phyloP scores from a whole-genome alignment of 1,140 invertebrate genomes.

The Hestina assimilis region DNA sequence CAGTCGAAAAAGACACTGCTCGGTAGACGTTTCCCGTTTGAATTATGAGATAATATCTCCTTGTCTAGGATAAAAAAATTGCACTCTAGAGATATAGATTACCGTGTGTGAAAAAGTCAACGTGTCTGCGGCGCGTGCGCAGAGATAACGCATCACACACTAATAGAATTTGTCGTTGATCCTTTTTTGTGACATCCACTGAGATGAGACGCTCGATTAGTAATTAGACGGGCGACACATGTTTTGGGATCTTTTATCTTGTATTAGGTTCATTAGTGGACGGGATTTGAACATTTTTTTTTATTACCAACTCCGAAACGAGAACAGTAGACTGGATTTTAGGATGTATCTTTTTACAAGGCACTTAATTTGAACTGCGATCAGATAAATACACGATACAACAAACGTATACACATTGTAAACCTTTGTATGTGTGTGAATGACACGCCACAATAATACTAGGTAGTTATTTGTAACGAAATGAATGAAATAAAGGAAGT shows the following conservation, averaged over 20 bases:
- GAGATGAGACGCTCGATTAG: constrained; percentile 70
- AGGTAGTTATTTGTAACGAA: not conserved
- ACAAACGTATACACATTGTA: not conserved
- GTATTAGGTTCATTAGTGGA: constrained; percentile 57
- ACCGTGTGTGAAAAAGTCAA: constrained; percentile 1
- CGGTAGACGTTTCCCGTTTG: no score
- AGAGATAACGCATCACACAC: constrained; percentile 49
- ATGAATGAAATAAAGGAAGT: constrained; percentile 51
- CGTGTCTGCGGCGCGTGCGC: constrained; percentile 51
- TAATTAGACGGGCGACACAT: constrained; percentile 74
- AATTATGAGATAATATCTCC: not conserved
- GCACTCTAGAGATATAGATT: not conserved
- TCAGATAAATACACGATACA: not conserved
- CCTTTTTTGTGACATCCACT: constrained; percentile 57
- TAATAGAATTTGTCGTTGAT: constrained; percentile 68
- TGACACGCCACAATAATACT: constrained; percentile 7
- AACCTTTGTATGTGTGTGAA: not conserved
- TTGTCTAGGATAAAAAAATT: not conserved
- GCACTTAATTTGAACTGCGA: constrained; percentile 5
- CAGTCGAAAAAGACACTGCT: no score
- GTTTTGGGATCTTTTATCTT: constrained; percentile 67
- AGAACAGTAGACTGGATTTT: constrained; percentile 12
- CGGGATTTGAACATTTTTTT: constrained; percentile 23
- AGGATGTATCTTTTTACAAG: not conserved
- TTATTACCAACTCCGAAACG: constrained; percentile 12